phyloP scores from a whole-genome alignment of 2,888 invertebrate genomes.

The Sarcophaga caerulescens region DNA sequence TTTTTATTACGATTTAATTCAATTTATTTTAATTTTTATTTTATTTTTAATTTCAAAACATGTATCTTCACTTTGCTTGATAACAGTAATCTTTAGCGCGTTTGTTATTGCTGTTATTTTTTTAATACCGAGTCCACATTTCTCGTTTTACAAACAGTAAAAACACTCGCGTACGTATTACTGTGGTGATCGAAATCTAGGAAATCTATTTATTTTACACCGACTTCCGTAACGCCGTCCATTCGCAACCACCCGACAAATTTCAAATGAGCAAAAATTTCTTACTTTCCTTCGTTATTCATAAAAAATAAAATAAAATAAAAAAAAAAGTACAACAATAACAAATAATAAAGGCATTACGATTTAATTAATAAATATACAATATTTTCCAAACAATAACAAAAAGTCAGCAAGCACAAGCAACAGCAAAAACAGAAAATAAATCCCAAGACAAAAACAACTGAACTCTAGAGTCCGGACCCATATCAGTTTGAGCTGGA shows the following conservation, averaged over 20 bases:
- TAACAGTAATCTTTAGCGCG: not conserved
- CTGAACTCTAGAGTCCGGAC: not conserved
- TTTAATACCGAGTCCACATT: conserved; percentile 5
- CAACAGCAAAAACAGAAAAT: conserved; percentile 52
- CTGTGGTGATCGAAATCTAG: not conserved
- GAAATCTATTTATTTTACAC: conserved; percentile 14
- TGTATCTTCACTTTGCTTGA: conserved; percentile 12
- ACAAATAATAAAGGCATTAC: not conserved
- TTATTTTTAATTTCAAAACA: conserved; percentile 6
- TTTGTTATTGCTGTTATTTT: conserved; percentile 9
- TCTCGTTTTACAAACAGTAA: not conserved
- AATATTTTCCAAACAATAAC: conserved; percentile 41
- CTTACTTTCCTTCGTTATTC: not conserved
- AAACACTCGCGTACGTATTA: not conserved
- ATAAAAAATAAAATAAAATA: not conserved
- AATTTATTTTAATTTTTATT: not conserved
- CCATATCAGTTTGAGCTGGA: conserved; percentile 18
- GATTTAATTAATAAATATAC: conserved; percentile 35
- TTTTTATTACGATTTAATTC: not conserved
- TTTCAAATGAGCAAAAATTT: conserved; percentile 74
- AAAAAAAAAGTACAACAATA: conserved; percentile 23
- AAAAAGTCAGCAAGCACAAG: conserved; percentile 26
- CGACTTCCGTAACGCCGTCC: conserved; percentile 54
- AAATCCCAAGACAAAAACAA: conserved; percentile 68
- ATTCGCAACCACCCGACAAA: conserved; percentile 68